Evolutionary conservation across 2,797 vertebrate species (phyloP), one percentile per base, ranked within the genome.

Genomic region (Gadopsis marmoratus): DNA sequence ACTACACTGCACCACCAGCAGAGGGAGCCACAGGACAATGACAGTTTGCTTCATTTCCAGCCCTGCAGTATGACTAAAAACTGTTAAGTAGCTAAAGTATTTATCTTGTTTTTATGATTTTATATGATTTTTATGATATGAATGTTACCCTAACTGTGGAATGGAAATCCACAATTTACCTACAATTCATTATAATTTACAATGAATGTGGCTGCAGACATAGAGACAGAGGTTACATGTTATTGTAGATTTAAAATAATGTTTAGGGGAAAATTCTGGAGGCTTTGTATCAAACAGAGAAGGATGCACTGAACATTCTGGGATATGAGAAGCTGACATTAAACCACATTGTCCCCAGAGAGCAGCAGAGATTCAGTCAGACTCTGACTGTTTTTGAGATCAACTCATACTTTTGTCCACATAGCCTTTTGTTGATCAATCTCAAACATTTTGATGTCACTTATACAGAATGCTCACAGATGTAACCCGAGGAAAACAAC

Each of bases 311-410:
- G 19, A 62, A 53, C 11, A 66, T 35, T 13, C 19, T 3, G 13
- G 4, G 41, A 21, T 37, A 47, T 47, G 54, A 67, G 12, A 59
- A 9, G 17, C 16, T 63, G 19, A 5, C 12, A 23, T 78, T 2
- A 4, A 7, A 41, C 23, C 7, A 4, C n/a, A 2, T 14, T 0
- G n/a, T 17, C 89, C 4, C 76, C 63, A 90, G 91, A 59, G 83
- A 64, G 89, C 79, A 84, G 86, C 71, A 90, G 59, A 86, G 73
- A 70, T 59, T 71, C 61, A 79, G 13, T 50, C 7, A 21, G 4
- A 33, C 50, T 16, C 2, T 7, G 4, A 43, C 3, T 68, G 19
- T 39, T 11, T 76, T 47, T 56, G 9, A 48, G 3, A 10, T 67
- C 6, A 35, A 50, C 17, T 37, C 5, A 11, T 23, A 3, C n/a